Base-by-base conservation (phyloP, 2,888 invertebrate genomes). In the Drosophila testacea region DNA sequence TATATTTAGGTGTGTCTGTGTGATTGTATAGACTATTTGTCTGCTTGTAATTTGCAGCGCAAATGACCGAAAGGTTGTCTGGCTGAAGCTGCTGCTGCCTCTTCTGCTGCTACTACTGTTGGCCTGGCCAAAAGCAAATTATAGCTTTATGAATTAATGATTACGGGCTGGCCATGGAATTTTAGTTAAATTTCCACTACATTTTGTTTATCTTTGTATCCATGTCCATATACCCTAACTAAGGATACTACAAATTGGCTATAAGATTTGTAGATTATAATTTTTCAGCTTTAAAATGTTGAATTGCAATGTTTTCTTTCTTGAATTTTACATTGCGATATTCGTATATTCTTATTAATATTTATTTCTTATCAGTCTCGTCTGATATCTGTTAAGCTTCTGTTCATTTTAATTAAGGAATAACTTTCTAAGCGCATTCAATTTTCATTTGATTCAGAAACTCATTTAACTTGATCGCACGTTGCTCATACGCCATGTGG, bases 61-160 rank as follows among this genome's bases (percentile, higher is more conserved):
- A 85, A 84, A 88, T 87, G 82, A 82, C 71, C 88, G 68, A 73
- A 70, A 76, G 79, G 54, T 69, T 70, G 67, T 81, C 64, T 72
- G 73, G 39, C 54, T 60, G 52, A 54, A 36, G 44, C 51, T 32
- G 1, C 32, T 39, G 28, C 60, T 62, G 47, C 60, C 66, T 66
- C 57, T 68, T 66, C 57, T 36, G 44, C 51, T 32, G 4, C 32
- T 39, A 28, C 60, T 62, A 50, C 60, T 68, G 68, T 67, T 60
- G 41, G 60, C 66, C 56, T 66, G 60, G 64, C 51, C 69, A 68
- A 82, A 78, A 73, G 67, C 73, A 86, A 88, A 86, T 84, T 76
- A 85, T 63, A 67, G 68, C 75, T 66, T 83, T 76, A 74, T 86
- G 75, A 88, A 88, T 86, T 83, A 86, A 83, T 83, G 77, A 88